A percentile compares a stretch with the other conserved stretches of the same genome.
Evolutionary conservation across 2,888 invertebrate genomes (phyloP).

Genomic region (Hydroisotoma schaefferi): DNA sequence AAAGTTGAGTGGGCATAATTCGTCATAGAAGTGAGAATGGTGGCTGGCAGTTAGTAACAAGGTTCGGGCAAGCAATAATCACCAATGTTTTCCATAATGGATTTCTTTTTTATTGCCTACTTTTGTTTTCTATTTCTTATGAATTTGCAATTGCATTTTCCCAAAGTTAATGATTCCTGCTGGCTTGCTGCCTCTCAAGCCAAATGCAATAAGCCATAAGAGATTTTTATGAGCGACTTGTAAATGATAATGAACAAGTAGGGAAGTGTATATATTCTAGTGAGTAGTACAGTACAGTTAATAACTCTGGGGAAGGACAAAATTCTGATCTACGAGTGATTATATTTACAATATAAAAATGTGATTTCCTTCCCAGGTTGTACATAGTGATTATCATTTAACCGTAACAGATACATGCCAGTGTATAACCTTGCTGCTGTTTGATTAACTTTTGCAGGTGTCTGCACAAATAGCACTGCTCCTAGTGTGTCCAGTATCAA

Average conservation of each 20-base stretch:
- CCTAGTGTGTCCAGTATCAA: conserved; percentile 97
- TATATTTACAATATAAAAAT: too few species aligned
- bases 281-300: too few species aligned
- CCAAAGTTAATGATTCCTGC: background rate
- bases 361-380: too few species aligned
- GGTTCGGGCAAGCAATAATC: conserved; percentile 9
- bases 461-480: conserved; percentile 91
- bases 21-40: background rate
- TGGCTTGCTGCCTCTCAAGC: background rate
- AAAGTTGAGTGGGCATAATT: background rate
- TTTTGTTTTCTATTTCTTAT: conserved; percentile 9
- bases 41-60: too few species aligned
- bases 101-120: conserved; percentile 11
- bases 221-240: too few species aligned
- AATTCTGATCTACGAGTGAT: too few species aligned
- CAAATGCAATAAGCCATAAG: background rate
- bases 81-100: conserved; percentile 15
- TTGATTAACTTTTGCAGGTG: conserved; percentile 74
- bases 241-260: too few species aligned
- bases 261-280: background rate
- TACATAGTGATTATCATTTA: too few species aligned
- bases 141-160: conserved; percentile 10
- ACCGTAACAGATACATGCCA: too few species aligned
- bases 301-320: too few species aligned
- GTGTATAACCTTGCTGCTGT: too few species aligned